phyloP scores from a whole-genome alignment of 2,888 invertebrate species.

The Chironomus riparius region DNA sequence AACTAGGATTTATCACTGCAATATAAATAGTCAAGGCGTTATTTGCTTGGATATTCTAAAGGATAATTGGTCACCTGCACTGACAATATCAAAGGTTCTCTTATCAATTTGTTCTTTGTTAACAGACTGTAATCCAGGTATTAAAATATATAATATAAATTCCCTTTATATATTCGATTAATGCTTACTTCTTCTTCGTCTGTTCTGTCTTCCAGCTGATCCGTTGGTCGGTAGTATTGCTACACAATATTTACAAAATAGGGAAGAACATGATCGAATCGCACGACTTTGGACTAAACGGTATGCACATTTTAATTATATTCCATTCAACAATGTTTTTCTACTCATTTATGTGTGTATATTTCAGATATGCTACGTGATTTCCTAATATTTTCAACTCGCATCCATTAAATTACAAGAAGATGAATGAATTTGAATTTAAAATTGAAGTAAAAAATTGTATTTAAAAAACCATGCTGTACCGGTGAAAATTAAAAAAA shows the following conservation, averaged over 20 bases:
- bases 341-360: neutral
- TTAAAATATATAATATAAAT: conserved; percentile 34
- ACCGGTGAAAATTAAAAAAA: neutral
- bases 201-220: conserved; percentile 57
- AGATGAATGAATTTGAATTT: neutral
- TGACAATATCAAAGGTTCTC: conserved; percentile 95
- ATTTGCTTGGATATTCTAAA: conserved; percentile 97
- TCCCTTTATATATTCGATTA: neutral
- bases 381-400: neutral
- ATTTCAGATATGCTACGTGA: conserved; percentile 26
- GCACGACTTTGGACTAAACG: conserved; percentile 98
- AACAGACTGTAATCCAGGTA: conserved; percentile 97
- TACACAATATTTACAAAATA: conserved; percentile 93
- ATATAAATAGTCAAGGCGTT: conserved; percentile 97
- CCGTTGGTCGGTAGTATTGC: conserved; percentile 97
- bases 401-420: neutral
- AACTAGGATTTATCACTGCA: conserved; percentile 98
- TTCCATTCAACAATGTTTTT: neutral
- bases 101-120: conserved; percentile 95
- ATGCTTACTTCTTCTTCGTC: conserved; percentile 31
- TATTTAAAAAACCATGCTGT: neutral
- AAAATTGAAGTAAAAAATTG: neutral
- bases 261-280: conserved; percentile 95
- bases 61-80: conserved; percentile 98
- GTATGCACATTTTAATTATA: conserved; percentile 63